Conservation (phyloP, 2,888 invertebrate species). For the Heliothis peltigera region DNA sequence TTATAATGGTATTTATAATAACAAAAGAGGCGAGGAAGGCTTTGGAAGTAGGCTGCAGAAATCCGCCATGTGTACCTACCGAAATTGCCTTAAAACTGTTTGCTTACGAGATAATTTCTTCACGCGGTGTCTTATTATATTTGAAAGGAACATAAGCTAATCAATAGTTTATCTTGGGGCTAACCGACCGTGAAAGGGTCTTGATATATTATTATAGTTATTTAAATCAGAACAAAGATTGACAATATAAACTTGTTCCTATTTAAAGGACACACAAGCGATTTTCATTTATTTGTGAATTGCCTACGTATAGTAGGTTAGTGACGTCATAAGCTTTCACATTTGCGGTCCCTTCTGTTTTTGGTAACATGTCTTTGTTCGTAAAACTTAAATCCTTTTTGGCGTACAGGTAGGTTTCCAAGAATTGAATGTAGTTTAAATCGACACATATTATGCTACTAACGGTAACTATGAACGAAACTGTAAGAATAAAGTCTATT, state of each 20-base stretch:
- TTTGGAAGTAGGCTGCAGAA: slow-evolving; percentile 58
- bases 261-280: slow-evolving; percentile 22
- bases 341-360: slow-evolving; percentile 27
- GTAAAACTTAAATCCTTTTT: slow-evolving; percentile 13
- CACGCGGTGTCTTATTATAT: too few relatives aligned
- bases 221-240: too few relatives aligned
- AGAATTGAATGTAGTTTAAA: not conserved
- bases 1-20: too few relatives aligned
- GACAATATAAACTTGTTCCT: too few relatives aligned
- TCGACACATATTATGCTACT: not conserved
- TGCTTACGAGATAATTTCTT: slow-evolving; percentile 8
- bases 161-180: too few relatives aligned
- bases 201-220: too few relatives aligned
- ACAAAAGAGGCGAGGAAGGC: too few relatives aligned
- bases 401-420: slow-evolving; percentile 13
- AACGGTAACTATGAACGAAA: not conserved
- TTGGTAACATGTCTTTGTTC: slow-evolving; percentile 9
- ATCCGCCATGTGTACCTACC: slow-evolving; percentile 51
- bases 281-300: slow-evolving; percentile 29
- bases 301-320: slow-evolving; percentile 20
- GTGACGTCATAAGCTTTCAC: slow-evolving; percentile 43
- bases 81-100: slow-evolving; percentile 29
- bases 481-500: not conserved
- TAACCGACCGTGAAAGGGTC: too few relatives aligned
- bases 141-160: too few relatives aligned